Conservation (phyloP, 2,888 invertebrate genomes). For the Pteria penguin region DNA sequence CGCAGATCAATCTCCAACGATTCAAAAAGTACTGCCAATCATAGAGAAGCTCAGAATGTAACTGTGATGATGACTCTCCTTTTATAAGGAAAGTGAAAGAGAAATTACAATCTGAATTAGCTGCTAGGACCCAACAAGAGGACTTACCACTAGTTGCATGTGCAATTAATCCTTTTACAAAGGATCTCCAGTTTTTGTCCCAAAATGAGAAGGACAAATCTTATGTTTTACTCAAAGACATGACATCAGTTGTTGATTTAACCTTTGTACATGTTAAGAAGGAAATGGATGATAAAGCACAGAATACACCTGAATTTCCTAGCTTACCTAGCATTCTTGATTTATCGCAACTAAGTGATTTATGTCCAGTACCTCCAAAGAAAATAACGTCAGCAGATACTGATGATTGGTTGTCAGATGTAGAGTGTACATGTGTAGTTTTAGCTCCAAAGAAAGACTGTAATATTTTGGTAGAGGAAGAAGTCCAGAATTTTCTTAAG, state of each 20-base stretch:
- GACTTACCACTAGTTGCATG: background rate
- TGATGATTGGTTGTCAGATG: slow-evolving; percentile 10
- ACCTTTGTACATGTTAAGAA: background rate
- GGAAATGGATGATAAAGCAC: background rate
- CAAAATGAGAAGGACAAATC: background rate
- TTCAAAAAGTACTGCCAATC: slow-evolving; percentile 20
- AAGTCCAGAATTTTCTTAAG: background rate
- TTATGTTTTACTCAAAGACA: background rate
- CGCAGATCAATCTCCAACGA: slow-evolving; percentile 15
- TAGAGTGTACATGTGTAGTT: background rate
- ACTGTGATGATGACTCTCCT: slow-evolving; percentile 5
- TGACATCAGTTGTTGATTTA: background rate
- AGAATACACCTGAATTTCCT: background rate
- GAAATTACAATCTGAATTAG: background rate
- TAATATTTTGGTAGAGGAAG: background rate
- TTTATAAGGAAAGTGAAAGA: background rate
- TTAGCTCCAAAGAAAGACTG: background rate
- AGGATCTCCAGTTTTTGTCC: background rate
- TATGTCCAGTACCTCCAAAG: background rate
- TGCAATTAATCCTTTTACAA: slow-evolving; percentile 6
- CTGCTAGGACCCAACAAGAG: background rate
- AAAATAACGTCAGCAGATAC: slow-evolving; percentile 15
- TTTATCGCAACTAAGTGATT: background rate
- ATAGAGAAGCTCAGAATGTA: background rate
- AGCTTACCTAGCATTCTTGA: background rate